Percentiles rank a stretch among this genome's conserved stretches.
Conservation (phyloP, 1,140 invertebrate species). For the Cepaea nemoralis region DNA sequence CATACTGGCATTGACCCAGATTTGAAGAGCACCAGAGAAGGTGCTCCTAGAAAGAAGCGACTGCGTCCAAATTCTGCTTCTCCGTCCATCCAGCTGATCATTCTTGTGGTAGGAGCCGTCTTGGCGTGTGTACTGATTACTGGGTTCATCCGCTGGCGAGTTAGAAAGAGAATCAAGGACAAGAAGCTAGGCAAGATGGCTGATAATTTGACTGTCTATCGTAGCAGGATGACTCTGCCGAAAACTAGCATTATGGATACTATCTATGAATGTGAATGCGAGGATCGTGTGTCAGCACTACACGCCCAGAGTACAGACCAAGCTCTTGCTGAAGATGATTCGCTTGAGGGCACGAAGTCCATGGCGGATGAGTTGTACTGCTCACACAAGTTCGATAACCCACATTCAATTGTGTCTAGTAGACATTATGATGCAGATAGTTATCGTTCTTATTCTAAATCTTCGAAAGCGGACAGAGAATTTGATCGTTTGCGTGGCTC, state of each 20-base stretch:
- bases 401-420: background rate
- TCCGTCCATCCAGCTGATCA: constrained; percentile 2
- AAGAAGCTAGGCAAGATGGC: background rate
- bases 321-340: too few species aligned
- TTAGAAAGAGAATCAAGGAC: background rate
- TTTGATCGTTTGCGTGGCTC: background rate
- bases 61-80: background rate
- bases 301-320: background rate
- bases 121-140: background rate
- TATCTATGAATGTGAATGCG: constrained; percentile 22
- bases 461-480: background rate
- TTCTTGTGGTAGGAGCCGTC: background rate
- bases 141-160: constrained; percentile 17
- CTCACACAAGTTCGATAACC: background rate
- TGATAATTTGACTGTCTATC: background rate
- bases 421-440: background rate
- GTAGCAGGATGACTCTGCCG: background rate
- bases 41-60: background rate
- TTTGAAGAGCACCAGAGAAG: background rate
- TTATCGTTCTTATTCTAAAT: background rate
- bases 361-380: background rate
- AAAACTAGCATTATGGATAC: constrained; percentile 1
- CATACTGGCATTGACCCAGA: background rate
- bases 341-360: background rate
- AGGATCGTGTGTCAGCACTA: background rate